Evolutionary conservation across 2,113 vertebrate genomes (phyloP), one percentile per base, ranked within the genome.

Genomic region (Ochotona princeps): DNA sequence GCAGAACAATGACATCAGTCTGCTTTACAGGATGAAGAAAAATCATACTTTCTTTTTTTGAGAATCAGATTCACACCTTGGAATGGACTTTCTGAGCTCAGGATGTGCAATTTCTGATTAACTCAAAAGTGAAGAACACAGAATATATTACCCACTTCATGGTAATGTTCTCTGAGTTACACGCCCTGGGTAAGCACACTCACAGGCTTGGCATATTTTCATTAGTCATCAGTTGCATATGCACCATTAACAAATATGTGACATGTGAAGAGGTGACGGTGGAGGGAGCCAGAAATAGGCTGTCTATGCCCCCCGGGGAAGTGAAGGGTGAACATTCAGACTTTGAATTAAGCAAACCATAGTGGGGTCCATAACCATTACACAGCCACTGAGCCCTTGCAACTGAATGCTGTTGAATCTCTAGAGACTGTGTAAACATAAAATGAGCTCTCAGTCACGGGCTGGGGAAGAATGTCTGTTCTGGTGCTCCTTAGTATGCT

Each of bases 71-170:
- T 96, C 76, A 87, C 11, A 80, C 17, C 32, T 83, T 15, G 1
- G 60, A 86, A 67, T 51, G 84, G 88, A 93, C 57, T 74, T 89
- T 93, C 60, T 87, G 80, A 94, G 75, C 5, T 6, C 26, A 82
- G 60, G 67, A 82, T 93, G 65, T 93, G 21, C 82, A 91, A 72
- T 89, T 89, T 76, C 84, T 82, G 67, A 85, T 82, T 93, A 94
- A 85, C 25, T 17, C 28, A 57, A 83, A 44, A 35, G 80, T 57
- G 38, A 86, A 47, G 6, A 91, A 57, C 21, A 49, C 80, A 91
- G 80, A 85, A 63, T 61, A 49, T 8, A 74, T 94, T 74, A 63
- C 38, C n/a, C 70, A 91, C 57, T 83, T 23, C 57, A 83, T 28
- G 38, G 32, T 30, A 89, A 65, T 8, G 5, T 65, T 89, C 86